phyloP scores from a whole-genome alignment of 2,888 invertebrate genomes.

The Dinocampus coccinellae region DNA sequence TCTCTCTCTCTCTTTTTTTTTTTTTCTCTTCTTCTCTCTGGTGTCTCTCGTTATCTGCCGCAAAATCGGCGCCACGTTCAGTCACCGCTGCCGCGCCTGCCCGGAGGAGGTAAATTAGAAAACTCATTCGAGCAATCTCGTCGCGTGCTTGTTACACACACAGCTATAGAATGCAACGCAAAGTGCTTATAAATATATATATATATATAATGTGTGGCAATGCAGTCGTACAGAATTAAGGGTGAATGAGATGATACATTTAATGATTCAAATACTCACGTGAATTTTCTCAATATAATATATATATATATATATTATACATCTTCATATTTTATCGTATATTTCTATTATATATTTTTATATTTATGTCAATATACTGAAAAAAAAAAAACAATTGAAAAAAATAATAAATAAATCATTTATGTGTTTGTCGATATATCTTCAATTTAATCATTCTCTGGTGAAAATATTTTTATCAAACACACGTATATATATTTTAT shows the following conservation, averaged over 20 bases:
- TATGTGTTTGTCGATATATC: neutral
- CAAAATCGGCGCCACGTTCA: constrained; percentile 38
- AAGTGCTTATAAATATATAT: neutral
- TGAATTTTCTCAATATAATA: too few relatives aligned
- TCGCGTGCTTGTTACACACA: constrained; percentile 30
- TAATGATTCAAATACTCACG: constrained; percentile 44
- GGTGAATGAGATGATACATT: constrained; percentile 45
- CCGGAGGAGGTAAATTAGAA: constrained; percentile 43
- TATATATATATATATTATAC: neutral
- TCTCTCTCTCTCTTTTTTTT: too few relatives aligned
- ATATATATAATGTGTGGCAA: constrained; percentile 9
- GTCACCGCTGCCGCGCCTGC: constrained; percentile 28
- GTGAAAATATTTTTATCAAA: too few relatives aligned
- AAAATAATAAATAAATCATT: too few relatives aligned
- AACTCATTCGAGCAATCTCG: constrained; percentile 43
- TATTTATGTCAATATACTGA: neutral
- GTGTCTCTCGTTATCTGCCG: constrained; percentile 32
- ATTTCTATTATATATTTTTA: neutral
- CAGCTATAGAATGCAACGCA: constrained; percentile 11
- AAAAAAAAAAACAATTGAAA: too few relatives aligned
- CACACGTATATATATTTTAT: neutral
- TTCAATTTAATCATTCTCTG: neutral
- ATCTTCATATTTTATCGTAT: neutral
- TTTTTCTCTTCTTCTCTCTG: too few relatives aligned
- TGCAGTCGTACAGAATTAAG: constrained; percentile 35